Percentiles rank a stretch among this genome's conserved stretches.
These are phyloP conservation scores for Plumapathes pennacea DNA, from an alignment of 92 coral and sea anemone genomes.

Conservation along the genomic window DNA sequence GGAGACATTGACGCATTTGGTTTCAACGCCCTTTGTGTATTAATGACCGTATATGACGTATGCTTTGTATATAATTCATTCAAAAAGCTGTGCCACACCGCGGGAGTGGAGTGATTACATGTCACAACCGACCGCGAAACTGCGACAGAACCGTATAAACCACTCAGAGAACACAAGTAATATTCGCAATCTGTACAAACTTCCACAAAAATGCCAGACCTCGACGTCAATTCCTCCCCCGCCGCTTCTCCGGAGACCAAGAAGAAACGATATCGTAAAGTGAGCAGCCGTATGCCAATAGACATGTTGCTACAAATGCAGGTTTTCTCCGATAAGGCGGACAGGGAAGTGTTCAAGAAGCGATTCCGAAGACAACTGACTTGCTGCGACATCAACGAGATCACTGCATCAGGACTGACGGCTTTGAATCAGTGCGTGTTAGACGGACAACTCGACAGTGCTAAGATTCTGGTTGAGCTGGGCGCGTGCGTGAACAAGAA, in stretches of 20 bases:
- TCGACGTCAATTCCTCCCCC: neutral
- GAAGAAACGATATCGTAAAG: constrained; percentile 5
- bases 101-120: too few species aligned
- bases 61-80: too few species aligned
- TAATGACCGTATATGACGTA: too few species aligned
- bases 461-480: constrained; percentile 73
- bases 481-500: constrained; percentile 88
- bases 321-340: constrained; percentile 40
- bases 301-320: constrained; percentile 62
- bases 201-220: constrained; percentile 40
- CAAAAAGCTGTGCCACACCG: too few species aligned
- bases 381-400: constrained; percentile 77
- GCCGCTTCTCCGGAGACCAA: constrained; percentile 16
- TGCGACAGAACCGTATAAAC: too few species aligned
- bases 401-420: constrained; percentile 87
- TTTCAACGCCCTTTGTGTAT: too few species aligned
- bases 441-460: constrained; percentile 85
- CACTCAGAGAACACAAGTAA: too few species aligned
- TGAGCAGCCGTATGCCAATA: constrained; percentile 46
- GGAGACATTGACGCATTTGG: too few species aligned
- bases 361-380: constrained; percentile 66
- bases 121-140: too few species aligned
- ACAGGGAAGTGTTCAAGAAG: constrained; percentile 58
- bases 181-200: too few species aligned
- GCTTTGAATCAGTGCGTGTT: constrained; percentile 92